These are phyloP conservation scores for Oxystoma pomonae DNA, from an alignment of 2,888 invertebrate genomes.

Conservation along the genomic window DNA sequence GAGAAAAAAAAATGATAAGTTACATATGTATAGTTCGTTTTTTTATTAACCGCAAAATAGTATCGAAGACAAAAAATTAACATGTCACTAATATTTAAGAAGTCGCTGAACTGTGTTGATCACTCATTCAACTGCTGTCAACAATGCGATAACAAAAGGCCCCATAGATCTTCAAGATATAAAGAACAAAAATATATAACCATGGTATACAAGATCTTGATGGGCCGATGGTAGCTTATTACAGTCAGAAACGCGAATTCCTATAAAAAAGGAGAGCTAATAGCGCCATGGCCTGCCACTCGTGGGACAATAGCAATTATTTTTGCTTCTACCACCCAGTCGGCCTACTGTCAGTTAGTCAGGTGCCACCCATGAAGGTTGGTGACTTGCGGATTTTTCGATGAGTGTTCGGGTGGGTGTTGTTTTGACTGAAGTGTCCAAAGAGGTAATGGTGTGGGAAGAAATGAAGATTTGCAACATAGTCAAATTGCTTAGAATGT, in stretches of 20 bases:
- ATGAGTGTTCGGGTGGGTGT: neutral
- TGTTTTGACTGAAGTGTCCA: neutral
- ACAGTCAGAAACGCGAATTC: neutral
- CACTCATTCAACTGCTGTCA: neutral
- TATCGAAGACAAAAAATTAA: too few relatives aligned
- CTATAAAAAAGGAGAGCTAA: neutral
- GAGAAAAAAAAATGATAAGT: too few relatives aligned
- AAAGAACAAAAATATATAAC: neutral
- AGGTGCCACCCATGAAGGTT: neutral
- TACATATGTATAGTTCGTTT: too few relatives aligned
- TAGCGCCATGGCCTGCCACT: neutral
- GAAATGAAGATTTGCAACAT: too few relatives aligned
- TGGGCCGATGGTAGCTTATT: neutral
- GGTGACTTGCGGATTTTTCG: neutral
- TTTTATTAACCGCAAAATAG: too few relatives aligned
- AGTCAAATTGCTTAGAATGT: too few relatives aligned
- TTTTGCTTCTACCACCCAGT: neutral
- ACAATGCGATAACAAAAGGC: neutral
- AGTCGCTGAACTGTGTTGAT: too few relatives aligned
- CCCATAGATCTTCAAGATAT: neutral
- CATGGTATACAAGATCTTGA: neutral
- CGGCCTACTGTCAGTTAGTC: neutral
- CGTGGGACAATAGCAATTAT: neutral
- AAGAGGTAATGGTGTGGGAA: neutral
- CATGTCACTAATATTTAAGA: too few relatives aligned